These are phyloP conservation scores for Pomatostomus ruficeps DNA, from an alignment of 2,113 vertebrate species.

Conservation along the genomic window DNA sequence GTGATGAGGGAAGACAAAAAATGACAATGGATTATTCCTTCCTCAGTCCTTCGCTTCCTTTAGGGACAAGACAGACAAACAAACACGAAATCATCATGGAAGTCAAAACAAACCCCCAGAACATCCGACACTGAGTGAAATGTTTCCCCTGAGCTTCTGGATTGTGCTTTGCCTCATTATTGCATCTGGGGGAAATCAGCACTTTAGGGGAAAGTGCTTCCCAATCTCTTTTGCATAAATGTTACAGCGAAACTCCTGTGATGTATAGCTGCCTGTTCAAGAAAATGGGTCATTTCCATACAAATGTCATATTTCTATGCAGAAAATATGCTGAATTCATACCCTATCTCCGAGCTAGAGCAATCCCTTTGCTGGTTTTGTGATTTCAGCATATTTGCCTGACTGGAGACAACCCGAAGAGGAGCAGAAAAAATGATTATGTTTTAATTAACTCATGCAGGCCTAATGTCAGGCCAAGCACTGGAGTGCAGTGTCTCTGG, in stretches of 20 bases:
- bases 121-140: background rate
- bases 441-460: conserved; percentile 15
- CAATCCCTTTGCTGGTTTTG: background rate
- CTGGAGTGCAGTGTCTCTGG: background rate
- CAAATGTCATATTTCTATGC: conserved; percentile 23
- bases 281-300: conserved; percentile 50
- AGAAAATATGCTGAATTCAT: conserved; percentile 46
- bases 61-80: background rate
- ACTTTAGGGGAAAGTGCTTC: background rate
- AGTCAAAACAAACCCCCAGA: background rate
- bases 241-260: background rate
- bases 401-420: background rate
- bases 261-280: conserved; percentile 20
- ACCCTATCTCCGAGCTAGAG: background rate
- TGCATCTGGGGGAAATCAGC: background rate
- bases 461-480: background rate
- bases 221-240: conserved; percentile 17
- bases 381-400: conserved; percentile 32
- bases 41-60: background rate
- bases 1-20: background rate
- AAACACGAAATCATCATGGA: background rate
- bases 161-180: background rate
- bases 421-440: background rate
- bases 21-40: background rate
- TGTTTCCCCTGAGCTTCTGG: background rate